phyloP scores from a whole-genome alignment of 2,797 vertebrate species.

The Apodemus agrarius region DNA sequence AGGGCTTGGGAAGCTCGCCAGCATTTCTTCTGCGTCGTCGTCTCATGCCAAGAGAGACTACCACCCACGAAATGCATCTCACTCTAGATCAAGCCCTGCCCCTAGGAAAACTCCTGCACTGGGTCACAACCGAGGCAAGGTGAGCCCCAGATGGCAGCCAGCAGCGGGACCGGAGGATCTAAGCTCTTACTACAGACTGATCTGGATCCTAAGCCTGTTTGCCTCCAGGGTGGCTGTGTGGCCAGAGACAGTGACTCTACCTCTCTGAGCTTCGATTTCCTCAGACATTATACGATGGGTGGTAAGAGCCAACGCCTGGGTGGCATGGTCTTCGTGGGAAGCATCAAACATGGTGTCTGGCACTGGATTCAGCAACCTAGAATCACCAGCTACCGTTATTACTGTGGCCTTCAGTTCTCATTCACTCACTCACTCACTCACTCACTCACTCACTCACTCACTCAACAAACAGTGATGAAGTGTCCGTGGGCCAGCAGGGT shows the following conservation, averaged over 20 bases:
- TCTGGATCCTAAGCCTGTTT: background rate
- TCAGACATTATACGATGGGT: background rate
- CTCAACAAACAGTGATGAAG: background rate
- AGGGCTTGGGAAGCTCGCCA: constrained; percentile 45
- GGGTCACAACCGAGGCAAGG: background rate
- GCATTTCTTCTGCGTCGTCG: constrained; percentile 63
- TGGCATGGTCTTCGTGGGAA: background rate
- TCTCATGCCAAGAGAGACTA: constrained; percentile 1
- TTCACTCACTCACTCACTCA: background rate
- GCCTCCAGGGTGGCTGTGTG: background rate
- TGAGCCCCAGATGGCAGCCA: background rate
- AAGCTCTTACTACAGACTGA: background rate
- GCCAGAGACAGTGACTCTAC: background rate
- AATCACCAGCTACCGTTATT: background rate
- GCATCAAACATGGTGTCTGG: background rate
- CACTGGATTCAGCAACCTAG: background rate
- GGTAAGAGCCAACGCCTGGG: rapidly evolving
- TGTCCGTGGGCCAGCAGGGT: rapidly evolving
- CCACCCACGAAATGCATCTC: background rate
- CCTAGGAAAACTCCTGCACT: background rate
- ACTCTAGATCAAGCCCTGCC: rapidly evolving
- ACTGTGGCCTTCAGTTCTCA: background rate
- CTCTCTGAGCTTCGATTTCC: background rate
- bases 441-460: background rate
- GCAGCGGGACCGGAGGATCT: background rate